Conservation (phyloP, 2,113 vertebrate genomes). For the Malurus elegans region DNA sequence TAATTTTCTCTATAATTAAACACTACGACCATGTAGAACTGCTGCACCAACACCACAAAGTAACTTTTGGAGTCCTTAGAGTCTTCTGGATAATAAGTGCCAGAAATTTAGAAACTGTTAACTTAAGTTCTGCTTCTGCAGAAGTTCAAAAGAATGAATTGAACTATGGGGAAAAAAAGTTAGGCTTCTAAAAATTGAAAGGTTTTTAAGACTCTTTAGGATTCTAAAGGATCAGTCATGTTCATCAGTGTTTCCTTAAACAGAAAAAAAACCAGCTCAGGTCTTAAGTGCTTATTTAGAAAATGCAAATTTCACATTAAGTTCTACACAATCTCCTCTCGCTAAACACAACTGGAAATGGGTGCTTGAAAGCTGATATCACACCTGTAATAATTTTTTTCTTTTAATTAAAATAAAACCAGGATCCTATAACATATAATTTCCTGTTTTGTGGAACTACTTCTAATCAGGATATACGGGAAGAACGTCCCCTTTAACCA, state of each 20-base stretch:
- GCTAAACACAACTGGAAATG: slow-evolving; percentile 25
- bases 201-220: slow-evolving; percentile 18
- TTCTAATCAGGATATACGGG: slow-evolving; percentile 68
- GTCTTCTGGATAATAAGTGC: slow-evolving; percentile 15
- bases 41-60: neutral
- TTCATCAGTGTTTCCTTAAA: neutral
- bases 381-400: slow-evolving; percentile 39
- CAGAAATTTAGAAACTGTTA: slow-evolving; percentile 18
- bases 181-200: slow-evolving; percentile 16
- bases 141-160: slow-evolving; percentile 43
- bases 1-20: slow-evolving; percentile 14
- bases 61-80: neutral
- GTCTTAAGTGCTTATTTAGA: neutral
- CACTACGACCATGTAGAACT: neutral
- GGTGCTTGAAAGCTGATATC: slow-evolving; percentile 26
- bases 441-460: slow-evolving; percentile 65
- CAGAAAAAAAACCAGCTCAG: neutral
- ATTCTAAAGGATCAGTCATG: slow-evolving; percentile 45
- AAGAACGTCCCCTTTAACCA: slow-evolving; percentile 68
- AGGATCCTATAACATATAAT: slow-evolving; percentile 60
- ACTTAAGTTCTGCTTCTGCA: slow-evolving; percentile 9
- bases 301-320: slow-evolving; percentile 38
- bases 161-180: neutral
- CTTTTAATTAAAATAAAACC: slow-evolving; percentile 66
- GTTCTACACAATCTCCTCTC: neutral